Evolutionary conservation across 2,797 vertebrate species (phyloP).

Genomic region (Gymnoscopelus microlampas): DNA sequence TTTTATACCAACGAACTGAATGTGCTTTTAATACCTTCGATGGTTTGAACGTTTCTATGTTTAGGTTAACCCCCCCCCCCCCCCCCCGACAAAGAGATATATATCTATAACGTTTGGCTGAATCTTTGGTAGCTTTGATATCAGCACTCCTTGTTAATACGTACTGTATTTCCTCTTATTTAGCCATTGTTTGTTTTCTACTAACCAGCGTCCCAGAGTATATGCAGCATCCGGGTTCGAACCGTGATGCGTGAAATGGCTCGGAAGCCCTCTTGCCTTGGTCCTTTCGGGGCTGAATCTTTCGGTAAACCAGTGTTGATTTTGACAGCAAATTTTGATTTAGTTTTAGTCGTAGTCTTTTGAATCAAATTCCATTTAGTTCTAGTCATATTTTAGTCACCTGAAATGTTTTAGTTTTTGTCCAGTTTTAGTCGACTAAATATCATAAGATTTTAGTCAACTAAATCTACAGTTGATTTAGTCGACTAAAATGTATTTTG

Average conservation of each 20-base stretch:
- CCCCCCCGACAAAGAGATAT: slow-evolving; percentile 25
- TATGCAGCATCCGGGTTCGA: slow-evolving; percentile 65
- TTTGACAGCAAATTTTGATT: no score
- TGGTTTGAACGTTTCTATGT: slow-evolving; percentile 74
- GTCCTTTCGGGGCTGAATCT: slow-evolving; percentile 58
- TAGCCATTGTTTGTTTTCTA: slow-evolving; percentile 65
- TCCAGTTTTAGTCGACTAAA: no score
- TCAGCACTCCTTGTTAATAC: slow-evolving; percentile 71
- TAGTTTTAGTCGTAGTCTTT: no score
- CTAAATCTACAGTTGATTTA: no score
- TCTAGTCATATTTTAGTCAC: no score
- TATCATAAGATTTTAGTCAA: no score
- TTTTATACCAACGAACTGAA: slow-evolving; percentile 87
- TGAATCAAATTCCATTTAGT: no score
- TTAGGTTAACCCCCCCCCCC: slow-evolving; percentile 55
- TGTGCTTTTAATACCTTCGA: slow-evolving; percentile 85
- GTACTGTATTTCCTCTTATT: slow-evolving; percentile 64
- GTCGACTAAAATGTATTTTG: no score
- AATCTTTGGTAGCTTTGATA: slow-evolving; percentile 78
- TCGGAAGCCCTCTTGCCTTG: slow-evolving; percentile 65
- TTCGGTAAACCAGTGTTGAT: slow-evolving; percentile 18
- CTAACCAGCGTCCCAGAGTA: slow-evolving; percentile 69
- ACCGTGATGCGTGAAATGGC: slow-evolving; percentile 47
- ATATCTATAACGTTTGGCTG: slow-evolving; percentile 62
- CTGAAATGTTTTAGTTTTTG: no score